Base-by-base conservation (phyloP, 2,888 invertebrate species). In the Hecatera dysodea region DNA sequence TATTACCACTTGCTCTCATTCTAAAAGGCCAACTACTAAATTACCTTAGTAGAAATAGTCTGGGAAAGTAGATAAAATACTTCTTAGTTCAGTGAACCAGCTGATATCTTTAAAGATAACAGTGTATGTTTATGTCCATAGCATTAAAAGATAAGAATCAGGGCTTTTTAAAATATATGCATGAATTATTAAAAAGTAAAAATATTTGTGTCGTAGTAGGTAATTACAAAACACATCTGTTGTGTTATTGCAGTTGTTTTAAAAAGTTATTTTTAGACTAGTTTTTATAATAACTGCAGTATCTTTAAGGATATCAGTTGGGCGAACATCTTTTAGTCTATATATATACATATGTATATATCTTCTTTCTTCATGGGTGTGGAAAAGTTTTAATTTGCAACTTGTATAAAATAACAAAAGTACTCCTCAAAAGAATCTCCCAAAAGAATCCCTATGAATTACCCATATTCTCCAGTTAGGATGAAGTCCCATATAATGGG, bases 61-160 rank as follows among this genome's bases (percentile, higher is more conserved):
- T 80, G 75, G 72, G 82, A 83, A 82, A 74, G 55, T 72, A 69
- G 72, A 81, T 85, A 80, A 79, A 67, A 78, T 74, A 70, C 67
- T 83, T 82, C 83, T 75, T 88, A 87, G 87, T 88, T 84, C 84
- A 82, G 77, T 87, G 84, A 87, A 88, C 88, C 79, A 82, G 84
- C 69, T 71, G 74, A 64, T 83, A 75, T 86, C 85, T 88, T 81
- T 60, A 67, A 74, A 82, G 89, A 89, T 89, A 89, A 86, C 68
- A 80, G 19, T 78, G 78, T 86, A 75, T 82, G 73, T 72, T 73
- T 80, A 76, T 67, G 69, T 57, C 59, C 69, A 36, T 42, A 48
- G 42, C 11, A 64, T 65, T 59, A 55, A 56, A 53, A 67, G 80
- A 82, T 80, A 82, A 73, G 59, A 59, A 69, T 48, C 17, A 56